A percentile compares a stretch with the other conserved stretches of the same genome.
Conservation (phyloP, 2,888 invertebrate species). For the Ernsta delagoae region DNA sequence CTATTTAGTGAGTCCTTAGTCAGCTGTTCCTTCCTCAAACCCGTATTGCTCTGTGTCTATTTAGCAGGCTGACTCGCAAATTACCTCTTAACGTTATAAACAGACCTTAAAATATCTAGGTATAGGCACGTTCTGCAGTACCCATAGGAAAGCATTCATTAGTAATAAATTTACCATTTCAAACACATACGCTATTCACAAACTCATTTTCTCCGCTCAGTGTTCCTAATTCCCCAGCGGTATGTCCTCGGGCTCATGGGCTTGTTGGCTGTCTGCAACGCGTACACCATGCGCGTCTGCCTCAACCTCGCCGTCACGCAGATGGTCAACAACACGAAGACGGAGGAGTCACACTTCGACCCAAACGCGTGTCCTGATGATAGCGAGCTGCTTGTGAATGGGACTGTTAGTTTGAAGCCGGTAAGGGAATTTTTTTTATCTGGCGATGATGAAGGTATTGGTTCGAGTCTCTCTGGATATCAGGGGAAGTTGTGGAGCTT, state of each 20-base stretch:
- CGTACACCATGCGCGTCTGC: conserved; percentile 90
- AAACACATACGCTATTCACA: conserved; percentile 17
- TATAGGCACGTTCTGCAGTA: too few species aligned
- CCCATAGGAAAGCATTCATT: too few species aligned
- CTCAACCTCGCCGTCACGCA: conserved; percentile 89
- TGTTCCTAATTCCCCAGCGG: conserved; percentile 84
- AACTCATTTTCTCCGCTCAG: conserved; percentile 37
- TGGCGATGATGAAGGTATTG: too few species aligned
- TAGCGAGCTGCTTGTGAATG: conserved; percentile 59
- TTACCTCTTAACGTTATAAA: too few species aligned
- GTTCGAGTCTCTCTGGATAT: too few species aligned
- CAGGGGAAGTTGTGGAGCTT: too few species aligned
- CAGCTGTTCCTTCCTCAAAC: too few species aligned
- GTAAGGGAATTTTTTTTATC: conserved; percentile 51
- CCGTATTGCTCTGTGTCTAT: too few species aligned
- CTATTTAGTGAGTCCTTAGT: too few species aligned
- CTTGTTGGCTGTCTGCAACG: conserved; percentile 88
- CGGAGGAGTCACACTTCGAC: conserved; percentile 57
- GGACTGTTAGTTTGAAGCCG: conserved; percentile 65
- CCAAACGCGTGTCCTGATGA: conserved; percentile 66
- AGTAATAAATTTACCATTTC: too few species aligned
- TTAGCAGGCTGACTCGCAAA: too few species aligned
- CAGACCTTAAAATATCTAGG: too few species aligned
- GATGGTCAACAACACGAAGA: conserved; percentile 83
- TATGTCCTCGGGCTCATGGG: conserved; percentile 90